Evolutionary conservation across 2,888 invertebrate species (phyloP).

Genomic region (Pardosa pseudoannulata): DNA sequence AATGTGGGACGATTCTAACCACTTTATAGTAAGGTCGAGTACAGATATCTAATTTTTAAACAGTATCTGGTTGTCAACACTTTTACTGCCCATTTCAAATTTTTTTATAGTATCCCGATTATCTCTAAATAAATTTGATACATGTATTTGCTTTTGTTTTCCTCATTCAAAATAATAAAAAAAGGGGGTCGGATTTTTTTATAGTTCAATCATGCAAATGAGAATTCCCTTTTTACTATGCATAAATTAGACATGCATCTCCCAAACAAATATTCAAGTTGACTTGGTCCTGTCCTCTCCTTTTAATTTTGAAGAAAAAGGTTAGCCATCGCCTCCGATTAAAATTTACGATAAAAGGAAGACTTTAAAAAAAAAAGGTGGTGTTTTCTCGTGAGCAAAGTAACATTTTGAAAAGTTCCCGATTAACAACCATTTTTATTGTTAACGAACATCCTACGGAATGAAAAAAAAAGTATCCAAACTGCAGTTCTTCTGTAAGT

Average conservation of each 20-base stretch:
- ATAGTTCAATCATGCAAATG: no score
- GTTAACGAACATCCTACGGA: slow-evolving; percentile 54
- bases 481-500: slow-evolving; percentile 55
- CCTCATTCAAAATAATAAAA: no score
- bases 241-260: background rate
- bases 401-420: slow-evolving; percentile 48
- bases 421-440: slow-evolving; percentile 64
- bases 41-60: no score
- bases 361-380: slow-evolving; percentile 30
- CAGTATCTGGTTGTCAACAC: no score
- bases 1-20: no score
- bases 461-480: slow-evolving; percentile 32
- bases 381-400: slow-evolving; percentile 25
- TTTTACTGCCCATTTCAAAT: no score
- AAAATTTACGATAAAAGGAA: slow-evolving; percentile 60
- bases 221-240: background rate
- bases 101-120: no score
- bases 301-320: slow-evolving; percentile 43
- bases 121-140: no score
- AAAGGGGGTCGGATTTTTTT: no score
- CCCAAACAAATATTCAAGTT: background rate
- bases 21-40: no score
- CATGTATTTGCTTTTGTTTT: no score
- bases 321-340: slow-evolving; percentile 43
- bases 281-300: slow-evolving; percentile 13